Percentiles rank a stretch among this genome's conserved stretches.
Evolutionary conservation across 2,113 vertebrate genomes (phyloP).

Genomic region (Talpa occidentalis): DNA sequence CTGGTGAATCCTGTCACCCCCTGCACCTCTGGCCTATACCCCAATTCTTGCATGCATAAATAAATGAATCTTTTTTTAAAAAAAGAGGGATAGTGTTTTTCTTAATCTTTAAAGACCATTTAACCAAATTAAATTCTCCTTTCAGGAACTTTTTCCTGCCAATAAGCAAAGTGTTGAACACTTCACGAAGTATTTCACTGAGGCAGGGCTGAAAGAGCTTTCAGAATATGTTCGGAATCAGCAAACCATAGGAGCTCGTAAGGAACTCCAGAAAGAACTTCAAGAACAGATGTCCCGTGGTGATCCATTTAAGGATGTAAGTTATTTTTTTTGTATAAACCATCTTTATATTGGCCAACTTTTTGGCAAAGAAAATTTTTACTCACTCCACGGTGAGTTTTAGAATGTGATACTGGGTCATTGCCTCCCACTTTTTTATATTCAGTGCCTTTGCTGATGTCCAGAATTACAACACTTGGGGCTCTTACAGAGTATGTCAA

Average conservation of each 20-base stretch:
- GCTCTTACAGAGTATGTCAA: not conserved
- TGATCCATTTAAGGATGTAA: slow-evolving; percentile 96
- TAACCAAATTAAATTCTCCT: slow-evolving; percentile 44
- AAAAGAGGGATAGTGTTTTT: not conserved
- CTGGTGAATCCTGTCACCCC: too few species aligned
- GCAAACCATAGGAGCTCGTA: slow-evolving; percentile 97
- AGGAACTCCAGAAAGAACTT: slow-evolving; percentile 98
- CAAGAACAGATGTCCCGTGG: slow-evolving; percentile 97
- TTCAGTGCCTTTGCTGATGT: not conserved
- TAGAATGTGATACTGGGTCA: not conserved
- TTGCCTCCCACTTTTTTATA: not conserved
- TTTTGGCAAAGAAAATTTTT: not conserved
- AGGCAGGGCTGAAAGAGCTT: slow-evolving; percentile 97
- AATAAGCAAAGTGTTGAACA: slow-evolving; percentile 99
- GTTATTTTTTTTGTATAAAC: slow-evolving; percentile 51
- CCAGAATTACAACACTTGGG: not conserved
- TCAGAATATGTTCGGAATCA: slow-evolving; percentile 98
- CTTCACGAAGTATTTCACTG: slow-evolving; percentile 99
- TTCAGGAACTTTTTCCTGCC: slow-evolving; percentile 98
- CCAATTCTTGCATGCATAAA: too few species aligned
- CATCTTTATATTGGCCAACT: not conserved
- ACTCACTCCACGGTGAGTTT: not conserved
- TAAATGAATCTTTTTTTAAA: too few species aligned
- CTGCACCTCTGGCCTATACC: too few species aligned
- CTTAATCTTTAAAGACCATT: not conserved